Percentiles rank a stretch among this genome's conserved stretches.
phyloP scores from a whole-genome alignment of 2,888 invertebrate genomes.

The Drosophila birchii region DNA sequence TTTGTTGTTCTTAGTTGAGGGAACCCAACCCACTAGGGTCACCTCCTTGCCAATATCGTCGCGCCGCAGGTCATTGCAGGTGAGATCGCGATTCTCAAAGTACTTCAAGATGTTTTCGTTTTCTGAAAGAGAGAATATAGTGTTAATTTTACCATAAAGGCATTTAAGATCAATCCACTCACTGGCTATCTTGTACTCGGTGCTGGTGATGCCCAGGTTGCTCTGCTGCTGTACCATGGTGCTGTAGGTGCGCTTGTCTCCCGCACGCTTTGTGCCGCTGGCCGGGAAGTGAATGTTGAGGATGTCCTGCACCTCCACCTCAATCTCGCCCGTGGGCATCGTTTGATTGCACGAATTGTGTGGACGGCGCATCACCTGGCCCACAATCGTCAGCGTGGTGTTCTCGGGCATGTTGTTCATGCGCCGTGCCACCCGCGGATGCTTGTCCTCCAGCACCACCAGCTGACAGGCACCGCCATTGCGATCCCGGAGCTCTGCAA shows the following conservation, averaged over 20 bases:
- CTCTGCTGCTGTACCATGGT: slow-evolving; percentile 80
- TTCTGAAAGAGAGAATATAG: slow-evolving; percentile 54
- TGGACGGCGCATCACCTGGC: slow-evolving; percentile 83
- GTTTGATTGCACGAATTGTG: slow-evolving; percentile 83
- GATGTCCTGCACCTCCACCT: slow-evolving; percentile 84
- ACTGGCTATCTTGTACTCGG: slow-evolving; percentile 85
- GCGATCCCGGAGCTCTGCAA: slow-evolving; percentile 88
- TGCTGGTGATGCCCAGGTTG: slow-evolving; percentile 83
- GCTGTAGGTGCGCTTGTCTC: slow-evolving; percentile 83
- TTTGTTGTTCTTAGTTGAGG: slow-evolving; percentile 81
- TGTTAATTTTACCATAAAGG: not conserved
- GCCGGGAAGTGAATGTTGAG: slow-evolving; percentile 76
- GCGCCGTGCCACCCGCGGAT: slow-evolving; percentile 83
- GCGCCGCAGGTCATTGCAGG: slow-evolving; percentile 84
- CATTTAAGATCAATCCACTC: slow-evolving; percentile 42
- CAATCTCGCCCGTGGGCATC: slow-evolving; percentile 85
- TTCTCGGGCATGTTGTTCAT: slow-evolving; percentile 85
- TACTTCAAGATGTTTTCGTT: slow-evolving; percentile 84
- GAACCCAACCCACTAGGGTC: slow-evolving; percentile 84
- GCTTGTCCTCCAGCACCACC: slow-evolving; percentile 84
- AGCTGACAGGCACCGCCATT: slow-evolving; percentile 88
- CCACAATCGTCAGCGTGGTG: slow-evolving; percentile 83
- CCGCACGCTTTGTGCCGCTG: slow-evolving; percentile 71
- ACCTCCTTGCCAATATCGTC: slow-evolving; percentile 82
- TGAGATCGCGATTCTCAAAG: slow-evolving; percentile 84